Evolutionary conservation across 2,797 vertebrate genomes (phyloP).

Genomic region (Xiphorhynchus erythropygius): DNA sequence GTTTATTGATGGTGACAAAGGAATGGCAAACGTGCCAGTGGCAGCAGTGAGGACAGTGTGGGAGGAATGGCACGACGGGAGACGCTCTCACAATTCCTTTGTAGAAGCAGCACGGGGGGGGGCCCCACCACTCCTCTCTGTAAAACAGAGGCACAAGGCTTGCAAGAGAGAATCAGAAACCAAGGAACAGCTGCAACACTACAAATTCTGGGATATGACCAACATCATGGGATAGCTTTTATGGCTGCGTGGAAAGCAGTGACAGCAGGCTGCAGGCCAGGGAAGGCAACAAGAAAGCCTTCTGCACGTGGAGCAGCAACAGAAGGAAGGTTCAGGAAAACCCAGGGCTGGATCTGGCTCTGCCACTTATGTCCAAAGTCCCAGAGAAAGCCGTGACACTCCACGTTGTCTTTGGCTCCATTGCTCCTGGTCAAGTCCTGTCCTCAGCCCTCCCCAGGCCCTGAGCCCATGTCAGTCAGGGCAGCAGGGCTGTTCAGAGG

Average conservation of each 20-base stretch:
- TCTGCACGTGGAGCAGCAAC: background rate
- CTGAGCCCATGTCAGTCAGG: background rate
- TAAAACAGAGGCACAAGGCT: background rate
- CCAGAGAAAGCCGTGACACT: background rate
- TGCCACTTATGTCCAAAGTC: background rate
- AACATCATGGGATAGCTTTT: background rate
- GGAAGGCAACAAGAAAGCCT: background rate
- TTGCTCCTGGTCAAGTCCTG: background rate
- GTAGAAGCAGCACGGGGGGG: background rate
- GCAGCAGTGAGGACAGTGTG: background rate
- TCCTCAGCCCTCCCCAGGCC: background rate
- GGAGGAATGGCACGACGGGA: background rate
- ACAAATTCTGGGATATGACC: background rate
- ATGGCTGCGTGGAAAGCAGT: background rate
- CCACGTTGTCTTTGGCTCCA: background rate
- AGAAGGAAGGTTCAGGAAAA: background rate
- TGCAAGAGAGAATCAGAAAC: background rate
- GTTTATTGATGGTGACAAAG: background rate
- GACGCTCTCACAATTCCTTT: background rate
- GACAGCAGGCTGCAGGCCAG: background rate
- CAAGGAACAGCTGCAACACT: background rate
- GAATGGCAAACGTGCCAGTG: background rate
- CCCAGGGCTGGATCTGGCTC: background rate
- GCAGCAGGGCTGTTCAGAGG: background rate
- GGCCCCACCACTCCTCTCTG: background rate